phyloP scores from a whole-genome alignment of 1,140 invertebrate genomes.

The Drosophila eugracilis region DNA sequence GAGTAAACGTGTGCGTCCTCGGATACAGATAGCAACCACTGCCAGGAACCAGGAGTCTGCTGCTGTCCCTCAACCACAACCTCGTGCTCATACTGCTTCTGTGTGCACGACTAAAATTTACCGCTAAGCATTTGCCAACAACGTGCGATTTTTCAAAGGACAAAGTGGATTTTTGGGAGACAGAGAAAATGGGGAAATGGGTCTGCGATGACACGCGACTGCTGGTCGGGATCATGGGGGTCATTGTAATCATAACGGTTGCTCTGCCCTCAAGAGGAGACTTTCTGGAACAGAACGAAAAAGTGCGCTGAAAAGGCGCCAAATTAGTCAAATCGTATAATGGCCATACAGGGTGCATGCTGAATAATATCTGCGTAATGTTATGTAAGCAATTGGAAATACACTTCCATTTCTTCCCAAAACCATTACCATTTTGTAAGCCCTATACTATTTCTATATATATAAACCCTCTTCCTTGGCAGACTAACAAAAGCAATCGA shows the following conservation, averaged over 20 bases:
- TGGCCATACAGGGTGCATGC: constrained; percentile 55
- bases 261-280: not conserved
- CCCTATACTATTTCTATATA: not conserved
- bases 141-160: constrained; percentile 57
- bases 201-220: constrained; percentile 22
- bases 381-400: constrained; percentile 13
- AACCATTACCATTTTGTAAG: not conserved
- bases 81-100: constrained; percentile 15
- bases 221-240: constrained; percentile 74
- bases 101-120: constrained; percentile 59
- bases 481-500: constrained; percentile 60
- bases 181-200: not conserved
- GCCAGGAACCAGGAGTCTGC: constrained; percentile 18
- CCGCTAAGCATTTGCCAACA: constrained; percentile 76
- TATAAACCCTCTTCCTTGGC: constrained; percentile 48
- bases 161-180: not conserved
- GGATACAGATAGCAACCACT: constrained; percentile 51
- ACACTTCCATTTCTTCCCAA: no score
- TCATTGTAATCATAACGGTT: constrained; percentile 77
- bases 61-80: constrained; percentile 16
- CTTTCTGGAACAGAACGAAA: constrained; percentile 29
- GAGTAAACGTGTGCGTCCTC: constrained; percentile 18
- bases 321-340: constrained; percentile 64
- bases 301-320: constrained; percentile 49
- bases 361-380: constrained; percentile 14